Evolutionary conservation across 2,888 invertebrate species (phyloP).

Genomic region (Eugnorisma glareosa): DNA sequence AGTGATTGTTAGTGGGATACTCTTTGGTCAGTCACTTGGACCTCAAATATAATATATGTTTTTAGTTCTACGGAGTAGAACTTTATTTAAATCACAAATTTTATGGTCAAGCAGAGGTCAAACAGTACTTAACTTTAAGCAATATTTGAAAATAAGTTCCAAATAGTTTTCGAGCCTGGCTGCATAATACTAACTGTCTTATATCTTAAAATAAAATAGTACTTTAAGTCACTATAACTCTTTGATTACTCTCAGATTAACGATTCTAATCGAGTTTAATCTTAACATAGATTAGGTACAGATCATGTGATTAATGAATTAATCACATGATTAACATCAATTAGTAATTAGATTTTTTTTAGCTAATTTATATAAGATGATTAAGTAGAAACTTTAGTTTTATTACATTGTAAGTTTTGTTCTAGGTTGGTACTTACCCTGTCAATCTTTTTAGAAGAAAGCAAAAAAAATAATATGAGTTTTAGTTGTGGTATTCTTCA

Average conservation of each 20-base stretch:
- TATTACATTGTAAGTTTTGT: neutral
- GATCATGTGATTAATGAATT: constrained; percentile 28
- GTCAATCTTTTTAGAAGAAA: constrained; percentile 74
- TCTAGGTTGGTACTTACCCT: constrained; percentile 73
- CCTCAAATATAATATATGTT: neutral
- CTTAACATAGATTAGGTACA: constrained; percentile 12
- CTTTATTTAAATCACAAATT: neutral
- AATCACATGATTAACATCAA: constrained; percentile 41
- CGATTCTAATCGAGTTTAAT: constrained; percentile 7
- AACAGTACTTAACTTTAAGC: neutral
- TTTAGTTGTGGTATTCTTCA: neutral
- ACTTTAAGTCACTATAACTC: neutral
- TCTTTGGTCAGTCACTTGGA: neutral
- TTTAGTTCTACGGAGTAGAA: neutral
- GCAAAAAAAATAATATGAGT: constrained; percentile 55
- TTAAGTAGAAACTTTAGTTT: constrained; percentile 11
- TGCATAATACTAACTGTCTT: constrained; percentile 33
- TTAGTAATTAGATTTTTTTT: constrained; percentile 24
- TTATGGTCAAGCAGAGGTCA: neutral
- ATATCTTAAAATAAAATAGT: constrained; percentile 8
- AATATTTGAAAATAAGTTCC: neutral
- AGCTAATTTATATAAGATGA: neutral
- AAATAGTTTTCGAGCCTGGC: constrained; percentile 17
- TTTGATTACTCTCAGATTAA: constrained; percentile 3
- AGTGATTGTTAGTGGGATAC: neutral